phyloP scores from a whole-genome alignment of 2,797 vertebrate species.

The Microchirus variegatus region DNA sequence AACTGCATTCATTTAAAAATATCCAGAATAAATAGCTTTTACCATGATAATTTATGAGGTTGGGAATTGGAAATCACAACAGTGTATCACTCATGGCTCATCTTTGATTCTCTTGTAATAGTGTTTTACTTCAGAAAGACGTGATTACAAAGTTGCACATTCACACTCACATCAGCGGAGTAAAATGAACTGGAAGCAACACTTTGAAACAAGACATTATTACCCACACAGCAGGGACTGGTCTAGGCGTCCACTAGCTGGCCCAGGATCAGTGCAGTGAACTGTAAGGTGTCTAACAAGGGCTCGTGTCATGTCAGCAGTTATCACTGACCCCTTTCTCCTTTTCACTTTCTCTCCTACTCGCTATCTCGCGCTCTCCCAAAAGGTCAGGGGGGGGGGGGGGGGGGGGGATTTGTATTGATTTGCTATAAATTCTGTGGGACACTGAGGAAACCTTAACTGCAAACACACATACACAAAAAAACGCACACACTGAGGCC shows the following conservation, averaged over 20 bases:
- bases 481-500: slow-evolving; percentile 6
- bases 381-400: slow-evolving; percentile 9
- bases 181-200: not conserved
- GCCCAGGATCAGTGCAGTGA: slow-evolving; percentile 46
- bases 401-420: slow-evolving; percentile 31
- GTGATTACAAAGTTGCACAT: no score
- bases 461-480: slow-evolving; percentile 10
- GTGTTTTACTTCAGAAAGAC: no score
- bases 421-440: slow-evolving; percentile 34
- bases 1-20: no score
- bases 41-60: no score
- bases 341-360: slow-evolving; percentile 2
- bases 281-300: slow-evolving; percentile 48
- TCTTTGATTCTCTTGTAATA: no score
- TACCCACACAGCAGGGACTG: slow-evolving; percentile 11
- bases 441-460: not conserved
- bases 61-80: no score
- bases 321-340: slow-evolving; percentile 31
- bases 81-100: no score
- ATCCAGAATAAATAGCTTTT: no score
- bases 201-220: not conserved
- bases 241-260: slow-evolving; percentile 20
- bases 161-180: not conserved
- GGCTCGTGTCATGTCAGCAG: slow-evolving; percentile 47
- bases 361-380: not conserved